Evolutionary conservation across 1,140 invertebrate species (phyloP).

Genomic region (Zaprionus africanus): DNA sequence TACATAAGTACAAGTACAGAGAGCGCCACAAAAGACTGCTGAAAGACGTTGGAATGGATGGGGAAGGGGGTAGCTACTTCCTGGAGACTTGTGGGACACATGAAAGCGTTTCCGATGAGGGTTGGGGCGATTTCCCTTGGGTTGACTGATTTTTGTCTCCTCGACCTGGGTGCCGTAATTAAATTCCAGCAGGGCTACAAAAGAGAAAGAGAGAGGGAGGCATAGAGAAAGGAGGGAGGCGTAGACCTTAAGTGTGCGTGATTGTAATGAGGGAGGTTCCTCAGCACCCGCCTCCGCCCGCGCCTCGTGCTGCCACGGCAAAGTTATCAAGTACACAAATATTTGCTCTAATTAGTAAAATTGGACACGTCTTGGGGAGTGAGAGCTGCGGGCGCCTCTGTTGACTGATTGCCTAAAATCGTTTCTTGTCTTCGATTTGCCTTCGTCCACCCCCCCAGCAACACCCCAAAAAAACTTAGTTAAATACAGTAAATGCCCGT

Average conservation of each 20-base stretch:
- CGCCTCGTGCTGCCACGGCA: constrained; percentile 14
- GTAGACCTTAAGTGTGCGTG: constrained; percentile 30
- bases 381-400: constrained; percentile 18
- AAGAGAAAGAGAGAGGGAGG: no score
- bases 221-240: not conserved
- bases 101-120: constrained; percentile 41
- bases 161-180: constrained; percentile 47
- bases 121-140: constrained; percentile 8
- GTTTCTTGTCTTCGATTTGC: constrained; percentile 43
- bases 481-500: constrained; percentile 35
- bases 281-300: not conserved
- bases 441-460: not conserved
- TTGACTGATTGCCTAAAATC: constrained; percentile 51
- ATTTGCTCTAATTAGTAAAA: constrained; percentile 58
- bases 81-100: constrained; percentile 21
- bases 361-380: constrained; percentile 41
- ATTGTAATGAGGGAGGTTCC: constrained; percentile 44
- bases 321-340: constrained; percentile 52
- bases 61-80: not conserved
- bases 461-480: constrained; percentile 4
- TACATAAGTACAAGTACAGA: constrained; percentile 26
- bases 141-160: constrained; percentile 51
- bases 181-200: constrained; percentile 26
- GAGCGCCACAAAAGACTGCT: not conserved
- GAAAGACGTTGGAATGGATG: not conserved